phyloP scores from a whole-genome alignment of 2,797 vertebrate genomes.

The Poeciliopsis presidionis region DNA sequence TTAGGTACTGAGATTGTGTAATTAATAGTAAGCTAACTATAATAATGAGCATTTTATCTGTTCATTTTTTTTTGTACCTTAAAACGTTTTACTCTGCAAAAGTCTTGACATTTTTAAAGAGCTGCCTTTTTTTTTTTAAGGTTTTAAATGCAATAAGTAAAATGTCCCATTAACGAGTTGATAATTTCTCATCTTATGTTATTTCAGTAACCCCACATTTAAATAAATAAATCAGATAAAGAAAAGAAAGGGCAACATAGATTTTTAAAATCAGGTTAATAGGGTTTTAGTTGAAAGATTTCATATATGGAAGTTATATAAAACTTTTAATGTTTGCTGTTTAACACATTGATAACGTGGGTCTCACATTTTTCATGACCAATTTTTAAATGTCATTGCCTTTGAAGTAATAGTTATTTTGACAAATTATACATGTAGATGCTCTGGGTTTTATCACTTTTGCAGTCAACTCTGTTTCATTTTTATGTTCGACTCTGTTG shows the following conservation, averaged over 20 bases:
- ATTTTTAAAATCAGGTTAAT: not conserved
- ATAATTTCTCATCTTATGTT: not conserved
- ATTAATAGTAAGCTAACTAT: not conserved
- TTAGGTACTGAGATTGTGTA: conserved; percentile 17
- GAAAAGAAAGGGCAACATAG: too few species aligned
- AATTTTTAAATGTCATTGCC: not conserved
- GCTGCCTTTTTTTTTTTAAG: not conserved
- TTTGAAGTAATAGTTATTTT: not conserved
- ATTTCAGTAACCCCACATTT: not conserved
- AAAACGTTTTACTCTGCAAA: not conserved
- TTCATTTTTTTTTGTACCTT: not conserved
- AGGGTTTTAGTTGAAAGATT: not conserved
- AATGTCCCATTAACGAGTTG: not conserved
- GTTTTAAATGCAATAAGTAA: not conserved
- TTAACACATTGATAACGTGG: not conserved
- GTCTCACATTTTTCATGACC: not conserved
- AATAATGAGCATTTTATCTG: not conserved
- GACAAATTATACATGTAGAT: not conserved
- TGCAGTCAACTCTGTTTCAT: not conserved
- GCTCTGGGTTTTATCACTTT: not conserved
- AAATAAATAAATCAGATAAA: not conserved
- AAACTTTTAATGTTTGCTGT: not conserved
- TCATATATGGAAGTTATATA: not conserved
- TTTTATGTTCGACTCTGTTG: not conserved
- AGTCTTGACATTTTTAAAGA: not conserved